Percentiles rank a stretch among this genome's conserved stretches.
phyloP scores from a whole-genome alignment of 2,113 vertebrate genomes.

The Gorilla gorilla region DNA sequence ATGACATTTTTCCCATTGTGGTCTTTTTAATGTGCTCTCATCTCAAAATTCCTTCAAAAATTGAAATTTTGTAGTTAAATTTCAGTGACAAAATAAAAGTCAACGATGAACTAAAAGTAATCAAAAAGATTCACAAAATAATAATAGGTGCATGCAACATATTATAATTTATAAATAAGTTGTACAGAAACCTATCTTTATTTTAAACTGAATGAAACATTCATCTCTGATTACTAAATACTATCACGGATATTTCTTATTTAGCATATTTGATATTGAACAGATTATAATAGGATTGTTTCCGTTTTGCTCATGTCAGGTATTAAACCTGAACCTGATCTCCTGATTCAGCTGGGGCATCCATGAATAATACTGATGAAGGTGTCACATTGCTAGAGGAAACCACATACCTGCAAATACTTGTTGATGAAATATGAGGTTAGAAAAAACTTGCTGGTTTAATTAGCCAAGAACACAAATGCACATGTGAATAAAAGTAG shows the following conservation, averaged over 20 bases:
- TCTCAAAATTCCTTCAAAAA: not conserved
- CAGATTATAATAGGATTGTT: not conserved
- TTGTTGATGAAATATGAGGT: not conserved
- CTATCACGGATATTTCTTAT: not conserved
- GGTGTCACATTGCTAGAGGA: not conserved
- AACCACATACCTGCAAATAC: not conserved
- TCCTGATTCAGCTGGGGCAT: not conserved
- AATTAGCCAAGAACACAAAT: not conserved
- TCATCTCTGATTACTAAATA: not conserved
- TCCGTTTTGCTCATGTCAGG: not conserved
- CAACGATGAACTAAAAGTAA: not conserved
- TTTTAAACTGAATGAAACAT: not conserved
- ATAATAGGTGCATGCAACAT: not conserved
- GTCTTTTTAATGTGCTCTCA: not conserved
- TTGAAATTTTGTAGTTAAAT: not conserved
- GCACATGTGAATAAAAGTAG: not conserved
- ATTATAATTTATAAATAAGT: not conserved
- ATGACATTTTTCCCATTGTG: not conserved
- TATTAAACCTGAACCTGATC: not conserved
- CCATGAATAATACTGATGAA: not conserved
- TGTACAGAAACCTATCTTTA: not conserved
- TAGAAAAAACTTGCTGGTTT: not conserved
- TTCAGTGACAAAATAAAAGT: not conserved
- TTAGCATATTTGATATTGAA: not conserved
- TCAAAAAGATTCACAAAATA: not conserved